Evolutionary conservation across 2,113 vertebrate genomes (phyloP).

Genomic region (Crypturellus undulatus): DNA sequence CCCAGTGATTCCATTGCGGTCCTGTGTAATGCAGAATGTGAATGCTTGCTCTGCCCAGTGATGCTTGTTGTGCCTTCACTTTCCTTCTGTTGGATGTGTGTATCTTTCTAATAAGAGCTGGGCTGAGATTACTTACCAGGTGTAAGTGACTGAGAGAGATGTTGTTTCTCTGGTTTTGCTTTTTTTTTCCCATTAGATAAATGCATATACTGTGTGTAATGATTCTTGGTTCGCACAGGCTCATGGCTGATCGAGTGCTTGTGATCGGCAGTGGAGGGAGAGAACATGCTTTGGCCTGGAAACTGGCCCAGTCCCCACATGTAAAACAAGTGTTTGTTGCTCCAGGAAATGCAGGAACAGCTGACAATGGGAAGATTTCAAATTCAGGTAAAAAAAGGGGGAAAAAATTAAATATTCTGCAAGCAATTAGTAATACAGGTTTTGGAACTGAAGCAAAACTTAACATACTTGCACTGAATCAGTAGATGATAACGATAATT

Average conservation of each 20-base stretch:
- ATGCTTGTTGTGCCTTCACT: background rate
- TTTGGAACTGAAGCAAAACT: background rate
- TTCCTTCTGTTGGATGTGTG: fast-evolving
- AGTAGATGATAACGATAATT: background rate
- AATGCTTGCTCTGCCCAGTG: too few relatives aligned
- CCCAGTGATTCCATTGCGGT: background rate
- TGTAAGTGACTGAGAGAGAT: background rate
- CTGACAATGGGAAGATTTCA: constrained; percentile 82
- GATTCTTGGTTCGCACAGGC: background rate
- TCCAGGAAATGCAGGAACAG: constrained; percentile 89
- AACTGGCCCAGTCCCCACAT: constrained; percentile 86
- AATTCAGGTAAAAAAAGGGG: constrained; percentile 82
- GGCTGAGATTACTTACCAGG: too few relatives aligned
- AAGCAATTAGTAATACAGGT: background rate
- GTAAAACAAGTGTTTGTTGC: constrained; percentile 88
- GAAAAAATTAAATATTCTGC: background rate
- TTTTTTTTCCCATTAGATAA: background rate
- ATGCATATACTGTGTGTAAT: background rate
- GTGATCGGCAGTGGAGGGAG: constrained; percentile 86
- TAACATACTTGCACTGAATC: background rate
- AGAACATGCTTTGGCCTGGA: constrained; percentile 88
- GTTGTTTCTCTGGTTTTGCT: background rate
- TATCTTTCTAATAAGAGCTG: background rate
- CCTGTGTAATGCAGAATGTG: background rate
- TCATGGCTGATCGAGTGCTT: constrained; percentile 86